phyloP scores from a whole-genome alignment of 2,888 invertebrate genomes.

The Synergus laeviventris region DNA sequence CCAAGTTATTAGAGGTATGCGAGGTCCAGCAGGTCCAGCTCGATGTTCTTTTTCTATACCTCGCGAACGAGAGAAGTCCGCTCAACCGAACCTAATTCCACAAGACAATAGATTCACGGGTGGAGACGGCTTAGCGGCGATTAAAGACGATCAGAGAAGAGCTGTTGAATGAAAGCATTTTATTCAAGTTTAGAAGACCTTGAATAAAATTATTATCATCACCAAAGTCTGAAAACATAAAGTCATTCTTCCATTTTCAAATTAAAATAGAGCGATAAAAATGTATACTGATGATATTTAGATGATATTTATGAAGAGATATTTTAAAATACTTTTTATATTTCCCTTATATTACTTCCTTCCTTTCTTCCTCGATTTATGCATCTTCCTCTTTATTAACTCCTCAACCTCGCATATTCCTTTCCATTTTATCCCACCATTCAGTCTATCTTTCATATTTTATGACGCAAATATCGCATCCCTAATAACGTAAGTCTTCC shows the following conservation, averaged over 20 bases:
- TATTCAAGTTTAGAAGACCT: background rate
- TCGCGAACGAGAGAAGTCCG: conserved; percentile 35
- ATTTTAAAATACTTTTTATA: background rate
- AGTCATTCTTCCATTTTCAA: background rate
- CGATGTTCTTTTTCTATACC: conserved; percentile 52
- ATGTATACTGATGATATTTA: too few relatives aligned
- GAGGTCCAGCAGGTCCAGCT: conserved; percentile 52
- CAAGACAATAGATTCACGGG: conserved; percentile 57
- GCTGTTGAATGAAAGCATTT: background rate
- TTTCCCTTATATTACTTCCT: conserved; percentile 3
- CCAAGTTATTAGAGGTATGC: conserved; percentile 68
- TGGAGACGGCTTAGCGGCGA: conserved; percentile 55
- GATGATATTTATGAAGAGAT: background rate
- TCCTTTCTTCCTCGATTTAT: background rate
- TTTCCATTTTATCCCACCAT: conserved; percentile 30
- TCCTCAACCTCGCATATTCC: conserved; percentile 22
- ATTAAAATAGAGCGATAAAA: background rate
- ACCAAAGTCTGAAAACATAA: background rate
- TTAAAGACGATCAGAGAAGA: conserved; percentile 48
- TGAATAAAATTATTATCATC: background rate
- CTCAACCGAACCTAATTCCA: conserved; percentile 54
- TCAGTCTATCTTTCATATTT: conserved; percentile 34
- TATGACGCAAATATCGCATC: conserved; percentile 29
- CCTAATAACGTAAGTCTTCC: conserved; percentile 36
- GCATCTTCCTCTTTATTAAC: conserved; percentile 33